These are phyloP conservation scores for Pteropus alecto DNA, from an alignment of 2,113 vertebrate genomes.

Conservation along the genomic window DNA sequence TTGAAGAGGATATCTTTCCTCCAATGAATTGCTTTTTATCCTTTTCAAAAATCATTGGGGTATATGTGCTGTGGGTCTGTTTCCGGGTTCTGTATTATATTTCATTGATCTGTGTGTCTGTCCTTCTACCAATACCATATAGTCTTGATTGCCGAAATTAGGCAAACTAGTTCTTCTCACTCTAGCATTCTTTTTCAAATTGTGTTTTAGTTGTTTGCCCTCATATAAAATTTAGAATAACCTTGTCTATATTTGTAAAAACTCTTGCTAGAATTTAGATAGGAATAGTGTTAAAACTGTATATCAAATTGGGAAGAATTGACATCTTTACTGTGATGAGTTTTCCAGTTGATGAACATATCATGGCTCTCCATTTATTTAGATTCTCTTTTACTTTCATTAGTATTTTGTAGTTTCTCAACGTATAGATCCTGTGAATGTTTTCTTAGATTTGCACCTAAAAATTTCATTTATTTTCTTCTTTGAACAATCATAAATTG, in stretches of 20 bases:
- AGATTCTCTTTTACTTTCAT: not conserved
- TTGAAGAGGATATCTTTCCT: not conserved
- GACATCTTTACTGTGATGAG: not conserved
- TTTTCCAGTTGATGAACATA: not conserved
- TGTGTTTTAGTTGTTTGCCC: not conserved
- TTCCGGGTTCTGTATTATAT: not conserved
- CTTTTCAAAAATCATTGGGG: not conserved
- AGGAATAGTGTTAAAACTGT: not conserved
- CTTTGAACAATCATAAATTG: not conserved
- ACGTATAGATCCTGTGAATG: not conserved
- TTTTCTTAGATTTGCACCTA: not conserved
- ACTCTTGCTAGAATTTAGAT: not conserved
- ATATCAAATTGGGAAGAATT: not conserved
- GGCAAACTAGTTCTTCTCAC: not conserved
- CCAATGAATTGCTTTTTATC: not conserved
- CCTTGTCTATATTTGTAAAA: not conserved
- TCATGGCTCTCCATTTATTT: not conserved
- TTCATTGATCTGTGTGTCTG: not conserved
- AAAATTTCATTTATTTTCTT: not conserved
- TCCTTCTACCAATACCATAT: not conserved
- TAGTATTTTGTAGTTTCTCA: not conserved
- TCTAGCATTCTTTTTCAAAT: not conserved
- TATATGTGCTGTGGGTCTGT: not conserved
- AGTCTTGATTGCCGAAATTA: not conserved
- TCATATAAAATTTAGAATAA: not conserved